Conservation (phyloP, 2,113 vertebrate genomes). For the Pedionomus torquatus region DNA sequence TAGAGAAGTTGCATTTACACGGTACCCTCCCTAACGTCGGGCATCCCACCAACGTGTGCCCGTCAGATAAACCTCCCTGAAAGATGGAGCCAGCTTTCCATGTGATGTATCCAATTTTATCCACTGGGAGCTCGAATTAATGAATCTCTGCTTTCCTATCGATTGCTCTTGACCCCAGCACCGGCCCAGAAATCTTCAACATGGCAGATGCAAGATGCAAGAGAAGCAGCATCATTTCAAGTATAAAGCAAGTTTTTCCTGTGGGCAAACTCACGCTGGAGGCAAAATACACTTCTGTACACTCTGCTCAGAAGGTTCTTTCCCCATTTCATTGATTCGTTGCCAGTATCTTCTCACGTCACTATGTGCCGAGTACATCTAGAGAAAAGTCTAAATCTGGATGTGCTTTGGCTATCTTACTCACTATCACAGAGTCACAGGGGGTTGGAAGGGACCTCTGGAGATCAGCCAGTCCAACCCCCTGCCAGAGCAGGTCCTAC, state of each 20-base stretch:
- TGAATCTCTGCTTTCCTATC: not conserved
- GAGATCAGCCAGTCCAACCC: too few relatives aligned
- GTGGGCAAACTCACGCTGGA: not conserved
- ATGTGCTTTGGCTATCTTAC: not conserved
- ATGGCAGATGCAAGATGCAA: not conserved
- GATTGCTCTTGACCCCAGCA: not conserved
- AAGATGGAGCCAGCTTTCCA: not conserved
- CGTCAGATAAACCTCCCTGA: fast-evolving
- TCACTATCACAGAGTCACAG: too few relatives aligned
- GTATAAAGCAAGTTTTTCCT: not conserved
- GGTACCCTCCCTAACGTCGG: not conserved
- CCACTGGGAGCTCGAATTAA: not conserved
- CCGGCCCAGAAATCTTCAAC: not conserved
- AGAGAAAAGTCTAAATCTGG: not conserved
- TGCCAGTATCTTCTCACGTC: not conserved
- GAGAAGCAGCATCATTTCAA: not conserved
- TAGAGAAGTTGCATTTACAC: not conserved
- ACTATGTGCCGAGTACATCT: not conserved
- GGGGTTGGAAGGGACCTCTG: too few relatives aligned
- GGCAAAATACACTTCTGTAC: not conserved
- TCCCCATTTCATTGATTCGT: not conserved
- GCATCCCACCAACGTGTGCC: not conserved
- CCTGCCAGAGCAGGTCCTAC: too few relatives aligned
- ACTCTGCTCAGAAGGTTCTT: not conserved
- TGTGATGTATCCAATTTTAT: not conserved